Evolutionary conservation across 1,140 invertebrate species (phyloP).

Genomic region (Trichonephila clavata): DNA sequence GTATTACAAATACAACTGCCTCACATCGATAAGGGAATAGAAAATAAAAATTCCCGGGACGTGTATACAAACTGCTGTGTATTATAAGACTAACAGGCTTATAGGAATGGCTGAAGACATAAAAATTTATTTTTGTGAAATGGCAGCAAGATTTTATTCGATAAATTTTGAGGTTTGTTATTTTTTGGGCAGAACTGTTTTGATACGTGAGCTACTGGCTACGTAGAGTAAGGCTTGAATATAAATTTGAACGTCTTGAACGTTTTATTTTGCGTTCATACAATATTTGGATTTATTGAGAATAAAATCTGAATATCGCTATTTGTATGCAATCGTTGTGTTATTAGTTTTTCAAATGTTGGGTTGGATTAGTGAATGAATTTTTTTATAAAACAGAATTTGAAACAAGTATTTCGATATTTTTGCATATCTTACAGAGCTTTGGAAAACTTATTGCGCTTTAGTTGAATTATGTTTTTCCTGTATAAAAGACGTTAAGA

Average conservation of each 20-base stretch:
- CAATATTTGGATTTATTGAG: not conserved
- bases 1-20: conserved; percentile 14
- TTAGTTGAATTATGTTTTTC: too few relatives aligned
- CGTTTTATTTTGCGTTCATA: not conserved
- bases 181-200: conserved; percentile 11
- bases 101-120: not conserved
- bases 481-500: too few relatives aligned
- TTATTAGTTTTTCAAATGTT: conserved; percentile 6
- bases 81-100: conserved; percentile 14
- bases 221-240: not conserved
- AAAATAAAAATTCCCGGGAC: not conserved
- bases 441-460: too few relatives aligned
- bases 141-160: not conserved
- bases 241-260: not conserved
- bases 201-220: not conserved
- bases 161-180: not conserved
- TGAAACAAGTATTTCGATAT: not conserved
- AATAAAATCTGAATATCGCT: not conserved
- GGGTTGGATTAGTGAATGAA: not conserved
- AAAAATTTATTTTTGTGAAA: conserved; percentile 14
- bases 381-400: not conserved
- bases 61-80: not conserved
- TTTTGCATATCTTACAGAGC: not conserved
- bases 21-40: not conserved
- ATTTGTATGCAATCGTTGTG: conserved; percentile 4